Conservation (phyloP, 2,113 vertebrate species). For the Eretmochelys imbricata region DNA sequence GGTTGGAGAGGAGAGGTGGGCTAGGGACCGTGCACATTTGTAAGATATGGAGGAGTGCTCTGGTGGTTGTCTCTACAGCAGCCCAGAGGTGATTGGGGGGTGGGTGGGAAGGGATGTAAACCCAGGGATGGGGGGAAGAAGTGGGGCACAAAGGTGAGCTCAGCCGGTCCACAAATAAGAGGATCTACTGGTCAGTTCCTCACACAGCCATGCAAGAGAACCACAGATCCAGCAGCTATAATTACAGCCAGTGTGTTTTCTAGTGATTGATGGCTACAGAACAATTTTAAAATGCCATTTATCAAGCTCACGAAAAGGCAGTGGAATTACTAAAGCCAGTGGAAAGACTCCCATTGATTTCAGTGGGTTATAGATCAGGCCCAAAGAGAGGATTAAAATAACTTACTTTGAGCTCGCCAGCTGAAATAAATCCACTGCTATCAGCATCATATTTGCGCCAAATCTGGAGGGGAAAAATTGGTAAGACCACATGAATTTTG, state of each 20-base stretch:
- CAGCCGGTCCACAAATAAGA: background rate
- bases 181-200: background rate
- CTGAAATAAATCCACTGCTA: conserved; percentile 95
- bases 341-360: background rate
- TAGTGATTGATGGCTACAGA: background rate
- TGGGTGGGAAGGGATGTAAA: background rate
- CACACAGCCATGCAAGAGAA: background rate
- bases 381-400: background rate
- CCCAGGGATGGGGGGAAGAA: background rate
- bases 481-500: background rate
- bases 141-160: background rate
- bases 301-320: background rate
- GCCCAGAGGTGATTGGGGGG: background rate
- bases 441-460: conserved; percentile 96
- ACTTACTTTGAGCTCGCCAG: conserved; percentile 89
- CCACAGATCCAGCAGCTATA: background rate
- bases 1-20: background rate
- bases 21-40: rapidly evolving
- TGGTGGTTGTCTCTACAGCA: background rate
- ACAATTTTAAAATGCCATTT: background rate
- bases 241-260: background rate
- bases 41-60: background rate
- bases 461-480: conserved; percentile 81
- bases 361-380: conserved; percentile 1
- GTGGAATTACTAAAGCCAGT: background rate